A percentile compares a stretch with the other conserved stretches of the same genome.
Evolutionary conservation across 2,797 vertebrate genomes (phyloP).

Genomic region (Epinephelus coioides): DNA sequence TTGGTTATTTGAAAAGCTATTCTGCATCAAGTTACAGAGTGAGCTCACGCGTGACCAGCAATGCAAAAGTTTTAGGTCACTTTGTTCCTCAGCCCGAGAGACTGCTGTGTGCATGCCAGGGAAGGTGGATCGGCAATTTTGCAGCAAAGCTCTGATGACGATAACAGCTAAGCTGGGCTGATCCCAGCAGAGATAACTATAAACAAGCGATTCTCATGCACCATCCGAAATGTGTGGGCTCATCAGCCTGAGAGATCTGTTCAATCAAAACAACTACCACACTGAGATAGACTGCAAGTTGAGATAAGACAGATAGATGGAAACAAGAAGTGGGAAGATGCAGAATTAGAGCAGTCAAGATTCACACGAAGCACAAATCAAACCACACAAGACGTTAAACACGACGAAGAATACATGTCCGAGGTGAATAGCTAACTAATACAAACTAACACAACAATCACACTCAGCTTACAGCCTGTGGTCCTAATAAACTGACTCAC

Average conservation of each 20-base stretch:
- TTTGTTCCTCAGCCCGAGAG: conserved; percentile 32
- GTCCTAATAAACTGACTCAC: no score
- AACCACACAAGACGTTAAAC: no score
- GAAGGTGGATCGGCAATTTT: not conserved
- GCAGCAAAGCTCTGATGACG: not conserved
- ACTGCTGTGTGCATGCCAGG: not conserved
- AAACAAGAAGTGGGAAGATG: no score
- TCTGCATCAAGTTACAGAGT: conserved; percentile 45
- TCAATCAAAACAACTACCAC: not conserved
- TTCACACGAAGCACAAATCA: no score
- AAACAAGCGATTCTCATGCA: not conserved
- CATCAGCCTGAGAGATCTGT: not conserved
- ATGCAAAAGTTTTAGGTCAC: conserved; percentile 8
- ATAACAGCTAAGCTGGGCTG: not conserved
- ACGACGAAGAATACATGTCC: no score
- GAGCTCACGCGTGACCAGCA: conserved; percentile 49
- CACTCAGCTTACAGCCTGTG: no score
- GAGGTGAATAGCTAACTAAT: no score
- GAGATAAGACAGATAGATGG: not conserved
- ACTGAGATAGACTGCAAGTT: not conserved
- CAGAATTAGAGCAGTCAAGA: no score
- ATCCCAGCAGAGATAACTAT: conserved; percentile 5
- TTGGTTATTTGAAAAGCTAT: conserved; percentile 43
- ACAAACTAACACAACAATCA: no score
- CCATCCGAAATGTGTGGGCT: not conserved